Base-by-base conservation (phyloP, 2,888 invertebrate genomes). In the Thyatira batis region DNA sequence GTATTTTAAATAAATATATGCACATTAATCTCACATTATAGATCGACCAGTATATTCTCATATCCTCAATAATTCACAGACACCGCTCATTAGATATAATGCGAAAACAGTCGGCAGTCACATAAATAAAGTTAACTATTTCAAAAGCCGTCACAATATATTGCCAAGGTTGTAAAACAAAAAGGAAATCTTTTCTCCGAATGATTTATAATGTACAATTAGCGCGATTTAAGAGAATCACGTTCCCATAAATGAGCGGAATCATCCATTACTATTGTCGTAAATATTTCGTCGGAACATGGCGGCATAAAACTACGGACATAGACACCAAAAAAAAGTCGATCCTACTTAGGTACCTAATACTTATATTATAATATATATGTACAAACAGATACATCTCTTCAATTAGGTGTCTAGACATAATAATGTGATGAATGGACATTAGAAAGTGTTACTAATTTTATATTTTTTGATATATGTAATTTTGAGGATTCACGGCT, bases 191-290 rank as follows among this genome's bases (percentile, higher is more conserved):
- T 61, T 58, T 63, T 61, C 48, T 54, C 53, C 43, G 60, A 63
- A 73, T 76, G 76, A 82, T 81, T 78, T 77, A 77, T 67, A 60
- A 21, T 53, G 53, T 55, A 75, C 78, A 82, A 86, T 86, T 87
- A 85, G 85, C 79, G 73, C 76, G 78, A 84, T 85, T 87, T 82
- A 81, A 80, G 65, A 82, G 70, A 78, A 82, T 82, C 85, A 84
- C 81, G 80, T 80, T 70, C 69, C 68, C 75, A 78, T 81, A 81
- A 80, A 73, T 67, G 68, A 71, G 71, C 74, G 61, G 76, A 76
- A 78, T 78, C 76, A 76, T 80, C 73, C 65, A 73, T 80, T 82
- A 76, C 69, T 73, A 63, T 54, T 61, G 73, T 65, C 72, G 73
- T 84, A 82, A 84, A 86, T 80, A 78, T 80, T 78, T 83, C 81